These are phyloP conservation scores for Urocyon cinereoargenteus DNA, from an alignment of 2,797 vertebrate species.

Conservation along the genomic window DNA sequence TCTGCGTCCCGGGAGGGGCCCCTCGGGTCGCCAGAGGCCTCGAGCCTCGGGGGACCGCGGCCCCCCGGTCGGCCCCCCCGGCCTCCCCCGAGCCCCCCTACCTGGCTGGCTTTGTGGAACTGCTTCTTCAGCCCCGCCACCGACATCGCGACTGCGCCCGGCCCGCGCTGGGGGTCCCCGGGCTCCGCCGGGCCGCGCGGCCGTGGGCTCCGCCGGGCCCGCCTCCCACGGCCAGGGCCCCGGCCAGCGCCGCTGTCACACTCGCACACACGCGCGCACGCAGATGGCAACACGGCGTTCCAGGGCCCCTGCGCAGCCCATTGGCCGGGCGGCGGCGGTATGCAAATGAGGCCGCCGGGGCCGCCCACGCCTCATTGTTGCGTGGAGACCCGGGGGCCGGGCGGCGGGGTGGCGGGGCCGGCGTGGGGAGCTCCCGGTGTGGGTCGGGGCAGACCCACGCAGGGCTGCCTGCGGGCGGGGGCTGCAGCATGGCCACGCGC, in stretches of 20 bases:
- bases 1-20: not conserved
- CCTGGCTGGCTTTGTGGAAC: slow-evolving; percentile 98
- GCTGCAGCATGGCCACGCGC: not conserved
- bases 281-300: slow-evolving; percentile 68
- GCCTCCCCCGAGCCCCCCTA: slow-evolving; percentile 80
- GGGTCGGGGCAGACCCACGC: not conserved
- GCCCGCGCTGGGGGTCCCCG: not conserved
- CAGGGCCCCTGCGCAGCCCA: slow-evolving; percentile 43
- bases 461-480: not conserved
- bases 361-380: slow-evolving; percentile 82
- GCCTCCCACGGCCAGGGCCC: slow-evolving; percentile 65
- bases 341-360: slow-evolving; percentile 78
- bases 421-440: not conserved
- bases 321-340: slow-evolving; percentile 77
- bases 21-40: not conserved
- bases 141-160: slow-evolving; percentile 90
- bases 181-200: slow-evolving; percentile 24
- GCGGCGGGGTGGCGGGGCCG: fast-evolving
- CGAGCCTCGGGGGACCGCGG: not conserved
- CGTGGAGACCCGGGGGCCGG: slow-evolving; percentile 62
- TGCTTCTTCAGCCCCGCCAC: slow-evolving; percentile 97
- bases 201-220: slow-evolving; percentile 60
- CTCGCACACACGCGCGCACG: slow-evolving; percentile 75
- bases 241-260: slow-evolving; percentile 74
- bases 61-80: not conserved